Base-by-base conservation (phyloP, 2,888 invertebrate genomes). In the Panzeria rudis region DNA sequence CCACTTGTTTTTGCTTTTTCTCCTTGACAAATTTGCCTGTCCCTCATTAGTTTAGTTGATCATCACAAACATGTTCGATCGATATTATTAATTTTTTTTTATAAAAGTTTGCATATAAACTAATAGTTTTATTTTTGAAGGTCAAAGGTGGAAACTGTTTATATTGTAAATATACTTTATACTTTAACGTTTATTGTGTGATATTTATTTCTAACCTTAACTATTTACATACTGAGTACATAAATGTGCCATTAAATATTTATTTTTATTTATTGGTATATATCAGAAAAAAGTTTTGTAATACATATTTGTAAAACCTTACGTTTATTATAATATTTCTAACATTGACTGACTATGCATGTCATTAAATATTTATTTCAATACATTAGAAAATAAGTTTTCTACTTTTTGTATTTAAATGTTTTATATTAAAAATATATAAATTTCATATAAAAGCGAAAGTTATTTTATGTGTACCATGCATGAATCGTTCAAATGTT, bases 1-100 rank as follows among this genome's bases (percentile, higher is more conserved):
- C 0, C 35, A 9, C 38, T 61, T 13, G 20, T 62, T 38, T 62
- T 56, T 54, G 20, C 32, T 64, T 44, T 76, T 66, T 76, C 56
- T 44, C 76, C 76, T 76, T 66, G 66, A 76, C 75, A 76, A 76
- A 20, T 59, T 13, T 52, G 9, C 54, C 13, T 64, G 41, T 52
- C 23, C 7, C 20, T 50, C 62, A n/a, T 23, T 23, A 41, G 29
- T 32, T 72, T 15, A 29, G 29, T 29, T 5, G 5, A 29, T 29
- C 29, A 29, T 29, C 29, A 5, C 29, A 29, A 29, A 29, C 29
- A 29, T 29, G 15, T 41, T 71, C 23, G 38, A 20, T 41, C n/a
- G 20, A 41, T 66, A 44, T 32, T 32, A 17, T 15, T 2, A 17
- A 41, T 41, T 56, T 41, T 71, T 38, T 32, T 44, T 29, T 8